A percentile compares a stretch with the other conserved stretches of the same genome.
These are phyloP conservation scores for Apteryx owenii DNA, from an alignment of 2,113 vertebrate species.

Conservation along the genomic window DNA sequence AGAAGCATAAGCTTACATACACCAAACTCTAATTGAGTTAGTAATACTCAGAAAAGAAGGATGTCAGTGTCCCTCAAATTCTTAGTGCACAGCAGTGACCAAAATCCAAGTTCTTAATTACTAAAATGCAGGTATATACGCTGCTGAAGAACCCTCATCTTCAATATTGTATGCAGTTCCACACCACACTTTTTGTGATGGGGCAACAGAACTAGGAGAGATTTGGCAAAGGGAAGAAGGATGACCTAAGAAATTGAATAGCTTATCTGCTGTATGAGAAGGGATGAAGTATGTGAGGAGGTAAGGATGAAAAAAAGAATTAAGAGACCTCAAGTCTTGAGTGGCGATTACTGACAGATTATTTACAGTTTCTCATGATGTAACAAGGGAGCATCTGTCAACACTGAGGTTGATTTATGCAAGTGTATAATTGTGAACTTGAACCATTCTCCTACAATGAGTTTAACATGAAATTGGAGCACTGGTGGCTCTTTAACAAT, in stretches of 20 bases:
- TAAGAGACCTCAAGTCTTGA: neutral
- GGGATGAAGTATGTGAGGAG: neutral
- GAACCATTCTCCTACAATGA: neutral
- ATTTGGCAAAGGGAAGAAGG: neutral
- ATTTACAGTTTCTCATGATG: neutral
- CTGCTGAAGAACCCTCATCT: neutral
- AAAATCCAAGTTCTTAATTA: neutral
- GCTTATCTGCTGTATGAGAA: neutral
- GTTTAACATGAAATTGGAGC: neutral
- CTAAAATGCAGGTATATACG: neutral
- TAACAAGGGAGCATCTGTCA: neutral
- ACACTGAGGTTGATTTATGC: neutral
- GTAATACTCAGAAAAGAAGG: neutral
- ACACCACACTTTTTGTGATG: rapidly evolving
- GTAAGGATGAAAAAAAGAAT: neutral
- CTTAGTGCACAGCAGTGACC: neutral
- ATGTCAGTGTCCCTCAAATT: neutral
- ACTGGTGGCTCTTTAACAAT: neutral
- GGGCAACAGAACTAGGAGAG: neutral
- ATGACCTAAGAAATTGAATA: neutral
- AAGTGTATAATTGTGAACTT: neutral
- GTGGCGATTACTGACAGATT: neutral
- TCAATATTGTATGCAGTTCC: neutral
- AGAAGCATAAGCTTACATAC: neutral
- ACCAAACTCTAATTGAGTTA: neutral